phyloP scores from a whole-genome alignment of 2,888 invertebrate genomes.

The Aquatica leii region DNA sequence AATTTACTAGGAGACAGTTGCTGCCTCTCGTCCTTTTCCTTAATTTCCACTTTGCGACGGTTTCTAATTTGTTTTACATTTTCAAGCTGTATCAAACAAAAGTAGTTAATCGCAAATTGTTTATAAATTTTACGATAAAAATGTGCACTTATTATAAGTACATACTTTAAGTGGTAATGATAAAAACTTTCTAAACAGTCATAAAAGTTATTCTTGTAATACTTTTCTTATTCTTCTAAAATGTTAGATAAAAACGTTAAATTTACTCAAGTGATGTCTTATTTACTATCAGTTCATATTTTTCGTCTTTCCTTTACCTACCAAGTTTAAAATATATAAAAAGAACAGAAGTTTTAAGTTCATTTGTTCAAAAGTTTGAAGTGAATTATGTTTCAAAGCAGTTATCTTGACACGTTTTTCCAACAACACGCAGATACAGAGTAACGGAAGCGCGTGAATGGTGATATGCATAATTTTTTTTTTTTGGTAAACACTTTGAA shows the following conservation, averaged over 20 bases:
- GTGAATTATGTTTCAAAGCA: slow-evolving; percentile 22
- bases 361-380: slow-evolving; percentile 23
- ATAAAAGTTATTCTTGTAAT: not conserved
- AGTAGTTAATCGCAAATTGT: slow-evolving; percentile 30
- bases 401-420: slow-evolving; percentile 14
- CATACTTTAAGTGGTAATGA: not conserved
- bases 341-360: slow-evolving; percentile 14
- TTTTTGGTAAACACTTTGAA: not conserved
- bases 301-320: slow-evolving; percentile 4
- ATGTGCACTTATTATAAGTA: too few species aligned
- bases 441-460: not conserved
- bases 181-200: not conserved
- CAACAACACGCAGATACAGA: not conserved
- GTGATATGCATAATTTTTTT: not conserved
- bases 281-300: slow-evolving; percentile 16
- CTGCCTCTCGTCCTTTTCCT: slow-evolving; percentile 26
- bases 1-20: slow-evolving; percentile 36
- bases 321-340: slow-evolving; percentile 18
- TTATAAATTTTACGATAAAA: slow-evolving; percentile 22
- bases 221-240: not conserved
- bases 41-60: slow-evolving; percentile 31
- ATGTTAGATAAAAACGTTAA: slow-evolving; percentile 13
- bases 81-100: slow-evolving; percentile 25
- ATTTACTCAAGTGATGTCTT: slow-evolving; percentile 2
- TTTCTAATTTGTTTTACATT: slow-evolving; percentile 36